Evolutionary conservation across 2,888 invertebrate genomes (phyloP), one percentile per base, ranked within the genome.

Genomic region (Mesoligia furuncula): DNA sequence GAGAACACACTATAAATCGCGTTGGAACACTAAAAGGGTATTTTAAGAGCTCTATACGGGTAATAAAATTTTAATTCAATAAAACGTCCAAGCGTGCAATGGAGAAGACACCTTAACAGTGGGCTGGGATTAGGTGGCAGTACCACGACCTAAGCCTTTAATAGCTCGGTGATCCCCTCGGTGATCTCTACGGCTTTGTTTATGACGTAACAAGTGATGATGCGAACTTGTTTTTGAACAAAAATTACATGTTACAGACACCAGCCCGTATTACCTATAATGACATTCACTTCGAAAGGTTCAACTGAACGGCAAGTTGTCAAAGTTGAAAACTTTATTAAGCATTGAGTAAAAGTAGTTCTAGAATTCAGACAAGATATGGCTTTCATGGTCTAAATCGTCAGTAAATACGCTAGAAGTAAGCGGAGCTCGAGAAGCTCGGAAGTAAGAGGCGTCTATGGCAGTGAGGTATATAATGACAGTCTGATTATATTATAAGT

Each of bases 31-130:
- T 79, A 67, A 72, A 77, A 68, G 67, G 64, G 68, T 65, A 61
- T 81, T 82, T 75, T 75, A 81, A 74, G 27, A 77, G 77, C 66
- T 77, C 76, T 85, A 73, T 76, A 76, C 64, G 75, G 39, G 66
- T 70, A 73, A 66, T 83, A 75, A 83, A 86, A 80, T 39, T 75
- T 83, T 69, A 71, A 84, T 82, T 83, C 71, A 70, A 79, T 85
- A 51, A 73, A 81, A 81, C 76, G 81, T 78, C 61, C 57, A 39
- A 66, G 57, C 36, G 62, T 57, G 66, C 67, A 72, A 76, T 69
- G 51, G 57, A 81, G 48, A 9, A 36, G 73, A 54, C 81, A 75
- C 75, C 81, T 84, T 68, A 45, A 72, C 77, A 75, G 73, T 66
- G 39, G 54, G 11, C 8, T 4, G 42, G 85, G 85, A 71, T 84